These are phyloP conservation scores for Astreopora myriophthalma DNA, from an alignment of 64 coral and sea anemone species.

Conservation along the genomic window DNA sequence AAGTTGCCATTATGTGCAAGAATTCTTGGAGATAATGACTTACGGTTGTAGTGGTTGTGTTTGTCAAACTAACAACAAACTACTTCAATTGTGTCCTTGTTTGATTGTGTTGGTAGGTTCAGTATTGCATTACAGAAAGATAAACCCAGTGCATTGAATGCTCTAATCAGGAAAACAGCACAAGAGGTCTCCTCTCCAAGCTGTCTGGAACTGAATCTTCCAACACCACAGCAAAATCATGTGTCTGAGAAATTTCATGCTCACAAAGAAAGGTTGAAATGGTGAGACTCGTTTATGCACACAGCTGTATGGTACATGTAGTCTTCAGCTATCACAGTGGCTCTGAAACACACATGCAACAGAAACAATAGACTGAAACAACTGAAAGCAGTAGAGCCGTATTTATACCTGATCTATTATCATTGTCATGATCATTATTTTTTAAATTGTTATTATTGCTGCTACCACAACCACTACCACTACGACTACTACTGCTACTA, in stretches of 20 bases:
- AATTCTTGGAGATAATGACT: too few species aligned
- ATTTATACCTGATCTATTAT: too few species aligned
- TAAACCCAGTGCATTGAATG: constrained; percentile 1
- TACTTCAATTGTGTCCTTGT: not conserved
- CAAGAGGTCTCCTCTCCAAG: constrained; percentile 42
- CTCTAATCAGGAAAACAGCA: constrained; percentile 3
- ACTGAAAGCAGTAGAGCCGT: too few species aligned
- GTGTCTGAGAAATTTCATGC: constrained; percentile 14
- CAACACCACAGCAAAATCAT: not conserved
- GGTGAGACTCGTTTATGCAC: not conserved
- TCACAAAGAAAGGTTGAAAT: constrained; percentile 42
- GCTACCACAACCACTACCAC: too few species aligned
- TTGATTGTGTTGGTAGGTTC: constrained; percentile 27
- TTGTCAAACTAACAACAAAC: too few species aligned
- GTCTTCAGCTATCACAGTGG: not conserved
- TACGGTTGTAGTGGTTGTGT: too few species aligned
- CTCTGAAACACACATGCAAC: too few species aligned
- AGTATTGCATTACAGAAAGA: constrained; percentile 33
- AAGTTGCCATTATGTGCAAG: too few species aligned
- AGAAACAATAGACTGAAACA: too few species aligned
- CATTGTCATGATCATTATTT: too few species aligned
- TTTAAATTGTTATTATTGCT: too few species aligned
- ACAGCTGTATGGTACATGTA: not conserved
- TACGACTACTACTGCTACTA: too few species aligned
- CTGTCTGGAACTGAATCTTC: not conserved